Conservation (phyloP, 2,797 vertebrate species). For the Psittacula derbiana region DNA sequence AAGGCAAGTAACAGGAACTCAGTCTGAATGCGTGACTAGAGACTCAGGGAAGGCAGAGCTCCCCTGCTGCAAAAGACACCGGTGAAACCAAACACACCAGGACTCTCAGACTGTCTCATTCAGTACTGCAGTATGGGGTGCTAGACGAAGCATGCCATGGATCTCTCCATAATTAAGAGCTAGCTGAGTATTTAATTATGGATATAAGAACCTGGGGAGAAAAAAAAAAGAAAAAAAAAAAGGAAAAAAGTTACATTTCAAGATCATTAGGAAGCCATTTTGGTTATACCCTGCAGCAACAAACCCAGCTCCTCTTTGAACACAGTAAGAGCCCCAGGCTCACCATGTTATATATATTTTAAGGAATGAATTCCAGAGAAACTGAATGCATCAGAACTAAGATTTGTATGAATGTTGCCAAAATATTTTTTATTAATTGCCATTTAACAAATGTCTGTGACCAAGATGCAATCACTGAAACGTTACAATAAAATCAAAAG, state of each 20-base stretch:
- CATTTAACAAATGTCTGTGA: background rate
- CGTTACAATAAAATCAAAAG: background rate
- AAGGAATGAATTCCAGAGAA: background rate
- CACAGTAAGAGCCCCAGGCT: background rate
- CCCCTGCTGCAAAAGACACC: background rate
- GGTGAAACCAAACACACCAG: rapidly evolving
- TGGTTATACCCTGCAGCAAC: background rate
- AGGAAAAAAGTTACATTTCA: background rate
- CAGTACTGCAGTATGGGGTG: background rate
- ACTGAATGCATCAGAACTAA: background rate
- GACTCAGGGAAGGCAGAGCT: background rate
- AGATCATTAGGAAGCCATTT: background rate
- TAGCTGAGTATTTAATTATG: background rate
- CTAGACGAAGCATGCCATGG: background rate
- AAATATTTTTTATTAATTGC: background rate
- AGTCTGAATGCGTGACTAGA: rapidly evolving
- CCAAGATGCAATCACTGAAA: background rate
- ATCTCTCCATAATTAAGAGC: background rate
- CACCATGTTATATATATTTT: background rate
- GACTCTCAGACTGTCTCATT: background rate
- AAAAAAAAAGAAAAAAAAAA: background rate
- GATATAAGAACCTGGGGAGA: background rate
- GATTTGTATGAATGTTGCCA: background rate
- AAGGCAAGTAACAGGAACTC: background rate
- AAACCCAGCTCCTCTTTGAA: background rate